These are phyloP conservation scores for Porites cylindrica DNA, from an alignment of 92 coral and sea anemone genomes.

Conservation along the genomic window DNA sequence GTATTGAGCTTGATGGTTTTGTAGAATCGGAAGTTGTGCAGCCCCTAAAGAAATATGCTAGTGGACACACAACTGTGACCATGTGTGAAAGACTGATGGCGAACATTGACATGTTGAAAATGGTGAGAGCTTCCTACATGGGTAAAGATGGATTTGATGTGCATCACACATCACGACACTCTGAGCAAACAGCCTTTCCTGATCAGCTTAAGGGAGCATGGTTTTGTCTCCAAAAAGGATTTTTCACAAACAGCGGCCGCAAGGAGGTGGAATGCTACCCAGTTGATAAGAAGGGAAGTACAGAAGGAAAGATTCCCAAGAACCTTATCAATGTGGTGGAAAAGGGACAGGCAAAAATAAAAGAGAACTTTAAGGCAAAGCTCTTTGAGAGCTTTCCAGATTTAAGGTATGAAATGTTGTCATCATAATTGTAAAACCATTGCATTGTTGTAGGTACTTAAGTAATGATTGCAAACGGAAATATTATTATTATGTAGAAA, in stretches of 20 bases:
- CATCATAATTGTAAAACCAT: background rate
- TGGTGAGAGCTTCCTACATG: slow-evolving; percentile 44
- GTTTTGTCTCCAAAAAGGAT: slow-evolving; percentile 58
- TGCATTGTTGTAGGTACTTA: too few species aligned
- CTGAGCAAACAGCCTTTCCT: slow-evolving; percentile 47
- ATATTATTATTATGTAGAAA: too few species aligned
- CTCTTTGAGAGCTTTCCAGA: slow-evolving; percentile 31
- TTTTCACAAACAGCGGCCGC: slow-evolving; percentile 17
- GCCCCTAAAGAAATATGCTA: too few species aligned
- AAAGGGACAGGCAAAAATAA: slow-evolving; percentile 9
- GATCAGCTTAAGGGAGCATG: slow-evolving; percentile 71
- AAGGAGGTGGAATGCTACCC: slow-evolving; percentile 37
- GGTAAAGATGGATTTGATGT: slow-evolving; percentile 54
- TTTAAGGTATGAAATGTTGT: slow-evolving; percentile 16
- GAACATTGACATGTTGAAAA: slow-evolving; percentile 37
- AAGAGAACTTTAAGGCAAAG: slow-evolving; percentile 38
- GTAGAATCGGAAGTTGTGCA: too few species aligned
- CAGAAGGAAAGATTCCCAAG: slow-evolving; percentile 21
- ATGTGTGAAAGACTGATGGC: slow-evolving; percentile 68
- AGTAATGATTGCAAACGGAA: too few species aligned
- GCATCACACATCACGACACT: slow-evolving; percentile 46
- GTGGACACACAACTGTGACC: background rate
- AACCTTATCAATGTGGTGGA: slow-evolving; percentile 12
- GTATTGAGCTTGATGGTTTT: too few species aligned
- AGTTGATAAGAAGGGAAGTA: slow-evolving; percentile 10